Evolutionary conservation across 1,140 invertebrate genomes (phyloP).

Genomic region (Mizuhopecten yessoensis): DNA sequence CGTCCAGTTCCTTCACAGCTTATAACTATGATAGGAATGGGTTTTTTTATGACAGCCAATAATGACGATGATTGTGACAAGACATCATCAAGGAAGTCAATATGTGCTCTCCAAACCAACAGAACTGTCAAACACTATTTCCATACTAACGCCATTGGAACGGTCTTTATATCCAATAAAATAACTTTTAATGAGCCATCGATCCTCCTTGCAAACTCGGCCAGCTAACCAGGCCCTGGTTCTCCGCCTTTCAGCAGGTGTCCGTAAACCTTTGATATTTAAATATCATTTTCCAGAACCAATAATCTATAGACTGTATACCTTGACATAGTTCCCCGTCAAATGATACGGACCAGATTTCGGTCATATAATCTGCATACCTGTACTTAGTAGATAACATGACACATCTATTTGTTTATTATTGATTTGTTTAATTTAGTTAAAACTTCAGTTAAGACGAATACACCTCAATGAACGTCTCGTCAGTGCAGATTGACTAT

Average conservation of each 20-base stretch:
- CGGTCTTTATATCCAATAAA: neutral
- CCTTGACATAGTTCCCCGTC: neutral
- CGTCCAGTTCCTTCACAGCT: no score
- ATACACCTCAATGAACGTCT: no score
- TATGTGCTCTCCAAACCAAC: no score
- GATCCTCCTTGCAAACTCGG: neutral
- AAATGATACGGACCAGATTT: neutral
- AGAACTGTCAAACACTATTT: neutral
- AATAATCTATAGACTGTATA: slow-evolving; percentile 36
- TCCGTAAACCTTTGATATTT: neutral
- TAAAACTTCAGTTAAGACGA: no score
- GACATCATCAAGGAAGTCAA: neutral
- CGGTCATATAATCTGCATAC: neutral
- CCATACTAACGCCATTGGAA: neutral
- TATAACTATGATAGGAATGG: no score
- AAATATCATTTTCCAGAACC: slow-evolving; percentile 17
- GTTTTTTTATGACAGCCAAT: no score
- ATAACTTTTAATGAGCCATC: neutral
- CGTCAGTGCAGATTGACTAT: no score
- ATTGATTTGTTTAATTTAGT: no score
- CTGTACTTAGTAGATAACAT: neutral
- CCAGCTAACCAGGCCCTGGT: slow-evolving; percentile 9
- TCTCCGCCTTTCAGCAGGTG: neutral
- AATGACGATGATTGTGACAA: neutral
- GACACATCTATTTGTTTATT: no score